A percentile compares a stretch with the other conserved stretches of the same genome.
phyloP scores from a whole-genome alignment of 2,888 invertebrate species.

The Tenthredo livida region DNA sequence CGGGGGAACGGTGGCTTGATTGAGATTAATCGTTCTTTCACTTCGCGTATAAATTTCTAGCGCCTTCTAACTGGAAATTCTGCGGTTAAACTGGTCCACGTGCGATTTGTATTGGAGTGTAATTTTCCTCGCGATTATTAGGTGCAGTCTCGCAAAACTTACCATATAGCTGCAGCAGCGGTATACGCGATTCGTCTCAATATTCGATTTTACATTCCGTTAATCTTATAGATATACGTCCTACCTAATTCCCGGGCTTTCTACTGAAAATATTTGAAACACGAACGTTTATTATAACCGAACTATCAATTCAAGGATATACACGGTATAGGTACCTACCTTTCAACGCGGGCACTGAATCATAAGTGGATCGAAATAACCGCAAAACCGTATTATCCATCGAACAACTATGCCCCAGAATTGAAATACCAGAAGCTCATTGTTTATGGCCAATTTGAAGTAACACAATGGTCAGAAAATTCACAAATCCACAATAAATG shows the following conservation, averaged over 20 bases:
- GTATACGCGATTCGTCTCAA: background rate
- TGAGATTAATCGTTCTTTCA: conserved; percentile 48
- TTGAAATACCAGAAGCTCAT: background rate
- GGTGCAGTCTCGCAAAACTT: background rate
- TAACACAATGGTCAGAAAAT: background rate
- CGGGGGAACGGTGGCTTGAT: conserved; percentile 20
- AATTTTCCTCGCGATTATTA: background rate
- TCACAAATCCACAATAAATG: background rate
- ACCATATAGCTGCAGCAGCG: no score
- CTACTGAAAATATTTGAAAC: conserved; percentile 26
- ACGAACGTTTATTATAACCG: conserved; percentile 32
- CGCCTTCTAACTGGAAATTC: background rate
- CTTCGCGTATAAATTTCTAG: conserved; percentile 28
- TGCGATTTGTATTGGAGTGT: background rate
- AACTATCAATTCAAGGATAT: background rate
- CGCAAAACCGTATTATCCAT: background rate
- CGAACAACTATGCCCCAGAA: conserved; percentile 13
- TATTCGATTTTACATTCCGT: background rate
- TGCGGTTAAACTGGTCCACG: conserved; percentile 31
- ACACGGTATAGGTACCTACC: background rate
- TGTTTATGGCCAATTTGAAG: background rate
- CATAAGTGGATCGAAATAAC: conserved; percentile 33
- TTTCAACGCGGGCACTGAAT: conserved; percentile 8
- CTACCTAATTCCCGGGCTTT: conserved; percentile 22
- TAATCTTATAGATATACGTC: no score